Conservation (phyloP, 1,140 invertebrate genomes). For the Hetaerina americana region DNA sequence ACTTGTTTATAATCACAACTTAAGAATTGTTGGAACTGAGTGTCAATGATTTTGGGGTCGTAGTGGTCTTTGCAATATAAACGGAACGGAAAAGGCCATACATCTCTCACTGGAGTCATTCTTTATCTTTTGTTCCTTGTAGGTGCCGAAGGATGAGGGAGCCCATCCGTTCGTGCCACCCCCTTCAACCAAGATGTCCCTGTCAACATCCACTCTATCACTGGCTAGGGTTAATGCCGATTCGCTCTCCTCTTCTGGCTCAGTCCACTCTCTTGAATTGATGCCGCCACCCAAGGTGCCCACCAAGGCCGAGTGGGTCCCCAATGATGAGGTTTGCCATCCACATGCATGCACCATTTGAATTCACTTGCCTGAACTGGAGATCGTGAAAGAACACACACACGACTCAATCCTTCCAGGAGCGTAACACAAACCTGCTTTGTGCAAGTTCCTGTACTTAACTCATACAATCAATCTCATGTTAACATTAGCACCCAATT, state of each 20-base stretch:
- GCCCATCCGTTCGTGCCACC: neutral
- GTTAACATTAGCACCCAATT: slow-evolving; percentile 22
- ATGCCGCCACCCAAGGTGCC: slow-evolving; percentile 50
- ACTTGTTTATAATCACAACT: too few relatives aligned
- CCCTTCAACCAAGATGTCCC: neutral
- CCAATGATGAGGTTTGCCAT: slow-evolving; percentile 41
- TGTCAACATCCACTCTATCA: slow-evolving; percentile 1
- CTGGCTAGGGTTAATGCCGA: neutral
- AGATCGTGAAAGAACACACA: too few relatives aligned
- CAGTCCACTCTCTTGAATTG: slow-evolving; percentile 30
- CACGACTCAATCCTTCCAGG: too few relatives aligned
- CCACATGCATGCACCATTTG: neutral
- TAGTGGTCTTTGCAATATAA: too few relatives aligned
- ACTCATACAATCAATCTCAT: neutral
- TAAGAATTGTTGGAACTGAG: too few relatives aligned
- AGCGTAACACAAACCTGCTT: neutral
- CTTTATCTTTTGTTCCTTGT: too few relatives aligned
- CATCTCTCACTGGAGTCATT: too few relatives aligned
- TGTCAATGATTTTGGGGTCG: too few relatives aligned
- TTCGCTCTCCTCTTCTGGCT: neutral
- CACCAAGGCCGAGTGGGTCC: slow-evolving; percentile 50
- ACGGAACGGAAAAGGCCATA: too few relatives aligned
- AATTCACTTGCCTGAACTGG: neutral
- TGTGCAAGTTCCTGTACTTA: neutral
- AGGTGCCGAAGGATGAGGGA: too few relatives aligned